A percentile compares a stretch with the other conserved stretches of the same genome.
phyloP scores from a whole-genome alignment of 2,797 vertebrate species.

The Etheostoma nigrum region DNA sequence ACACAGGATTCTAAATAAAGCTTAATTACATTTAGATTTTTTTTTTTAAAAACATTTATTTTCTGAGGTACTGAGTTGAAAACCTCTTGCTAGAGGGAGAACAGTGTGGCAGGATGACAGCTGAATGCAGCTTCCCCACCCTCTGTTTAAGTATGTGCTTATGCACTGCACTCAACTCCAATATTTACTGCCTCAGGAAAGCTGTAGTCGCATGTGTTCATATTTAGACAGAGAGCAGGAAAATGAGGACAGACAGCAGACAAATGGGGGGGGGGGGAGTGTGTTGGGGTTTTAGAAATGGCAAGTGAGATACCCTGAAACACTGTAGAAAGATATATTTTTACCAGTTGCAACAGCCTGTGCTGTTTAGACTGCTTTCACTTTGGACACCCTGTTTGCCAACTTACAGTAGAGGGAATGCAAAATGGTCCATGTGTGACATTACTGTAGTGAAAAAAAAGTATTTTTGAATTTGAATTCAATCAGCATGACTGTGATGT shows the following conservation, averaged over 20 bases:
- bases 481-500: neutral
- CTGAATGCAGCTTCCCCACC: conserved; percentile 30
- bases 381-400: conserved; percentile 60
- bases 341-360: conserved; percentile 47
- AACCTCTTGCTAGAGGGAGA: conserved; percentile 34
- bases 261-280: neutral
- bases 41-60: conserved; percentile 1
- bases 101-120: neutral
- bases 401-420: conserved; percentile 2
- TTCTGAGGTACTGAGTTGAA: conserved; percentile 47
- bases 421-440: neutral
- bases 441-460: neutral
- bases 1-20: conserved; percentile 24
- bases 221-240: conserved; percentile 35
- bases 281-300: conserved; percentile 46
- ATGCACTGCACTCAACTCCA: conserved; percentile 5
- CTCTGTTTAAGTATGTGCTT: conserved; percentile 16
- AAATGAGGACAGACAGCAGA: conserved; percentile 38
- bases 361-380: conserved; percentile 29
- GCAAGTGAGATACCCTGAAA: conserved; percentile 60
- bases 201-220: conserved; percentile 32
- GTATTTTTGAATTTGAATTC: neutral
- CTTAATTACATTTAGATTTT: conserved; percentile 17
- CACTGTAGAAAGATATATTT: conserved; percentile 28
- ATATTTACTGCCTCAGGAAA: conserved; percentile 27